A percentile compares a stretch with the other conserved stretches of the same genome.
phyloP scores from a whole-genome alignment of 2,888 invertebrate species.

The Petrophora chlorosata region DNA sequence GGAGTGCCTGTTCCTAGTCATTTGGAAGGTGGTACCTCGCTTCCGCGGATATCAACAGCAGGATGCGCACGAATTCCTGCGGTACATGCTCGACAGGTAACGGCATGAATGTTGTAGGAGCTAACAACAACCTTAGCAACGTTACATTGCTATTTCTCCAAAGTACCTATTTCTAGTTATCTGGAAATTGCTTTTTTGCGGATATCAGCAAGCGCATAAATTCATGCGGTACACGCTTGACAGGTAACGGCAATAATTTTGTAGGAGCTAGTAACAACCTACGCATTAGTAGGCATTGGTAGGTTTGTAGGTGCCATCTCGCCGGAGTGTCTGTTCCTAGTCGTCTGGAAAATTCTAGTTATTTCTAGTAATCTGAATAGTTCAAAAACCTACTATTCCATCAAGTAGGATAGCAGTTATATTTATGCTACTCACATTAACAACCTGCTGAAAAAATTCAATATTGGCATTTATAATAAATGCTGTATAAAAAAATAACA shows the following conservation, averaged over 20 bases:
- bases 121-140: too few species aligned
- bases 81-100: conserved; percentile 90
- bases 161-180: conserved; percentile 92
- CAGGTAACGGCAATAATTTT: conserved; percentile 62
- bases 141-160: conserved; percentile 92
- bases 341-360: conserved; percentile 94
- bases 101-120: not conserved
- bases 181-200: conserved; percentile 93
- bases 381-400: too few species aligned
- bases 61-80: conserved; percentile 93
- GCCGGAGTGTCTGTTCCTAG: conserved; percentile 91
- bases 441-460: too few species aligned
- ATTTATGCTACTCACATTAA: too few species aligned
- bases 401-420: too few species aligned
- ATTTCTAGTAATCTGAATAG: conserved; percentile 92
- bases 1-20: conserved; percentile 90
- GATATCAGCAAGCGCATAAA: conserved; percentile 94
- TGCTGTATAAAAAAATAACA: too few species aligned
- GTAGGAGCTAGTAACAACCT: too few species aligned
- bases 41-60: conserved; percentile 94
- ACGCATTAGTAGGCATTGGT: too few species aligned
- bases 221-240: conserved; percentile 93
- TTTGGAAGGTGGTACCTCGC: conserved; percentile 93
- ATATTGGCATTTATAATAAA: too few species aligned
- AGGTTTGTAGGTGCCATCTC: conserved; percentile 91